Conservation (phyloP, 2,113 vertebrate species). For the Pygoscelis antarcticus region DNA sequence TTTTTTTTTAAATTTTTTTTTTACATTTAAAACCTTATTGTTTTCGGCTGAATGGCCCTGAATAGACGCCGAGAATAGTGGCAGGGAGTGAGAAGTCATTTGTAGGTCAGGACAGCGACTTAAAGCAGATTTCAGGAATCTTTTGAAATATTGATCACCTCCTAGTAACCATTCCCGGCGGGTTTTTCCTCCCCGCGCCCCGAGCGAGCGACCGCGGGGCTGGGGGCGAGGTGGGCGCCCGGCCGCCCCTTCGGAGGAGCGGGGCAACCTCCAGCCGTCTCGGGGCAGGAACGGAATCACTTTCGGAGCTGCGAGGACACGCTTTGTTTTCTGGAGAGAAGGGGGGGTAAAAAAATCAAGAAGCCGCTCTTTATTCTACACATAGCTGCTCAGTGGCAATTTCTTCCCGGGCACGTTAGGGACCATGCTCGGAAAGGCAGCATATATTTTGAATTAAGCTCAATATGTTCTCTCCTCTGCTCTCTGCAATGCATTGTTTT, state of each 20-base stretch:
- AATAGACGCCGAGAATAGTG: constrained; percentile 45
- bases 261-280: not conserved
- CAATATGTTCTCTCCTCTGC: constrained; percentile 18
- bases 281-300: not conserved
- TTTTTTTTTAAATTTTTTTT: not conserved
- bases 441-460: constrained; percentile 24
- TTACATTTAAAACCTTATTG: constrained; percentile 15
- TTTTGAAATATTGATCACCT: constrained; percentile 52
- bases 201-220: not conserved
- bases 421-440: not conserved
- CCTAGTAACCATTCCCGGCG: not conserved
- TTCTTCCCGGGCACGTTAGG: not conserved
- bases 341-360: not conserved
- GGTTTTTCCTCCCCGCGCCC: not conserved
- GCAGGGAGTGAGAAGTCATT: constrained; percentile 77
- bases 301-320: not conserved
- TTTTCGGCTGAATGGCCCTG: constrained; percentile 58
- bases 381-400: not conserved
- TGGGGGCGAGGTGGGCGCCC: not conserved
- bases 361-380: not conserved
- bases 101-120: constrained; percentile 72
- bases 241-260: not conserved
- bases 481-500: not conserved
- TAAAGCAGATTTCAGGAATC: constrained; percentile 51
- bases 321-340: not conserved